Base-by-base conservation (phyloP, 2,113 vertebrate species). In the Salvelinus sp. region DNA sequence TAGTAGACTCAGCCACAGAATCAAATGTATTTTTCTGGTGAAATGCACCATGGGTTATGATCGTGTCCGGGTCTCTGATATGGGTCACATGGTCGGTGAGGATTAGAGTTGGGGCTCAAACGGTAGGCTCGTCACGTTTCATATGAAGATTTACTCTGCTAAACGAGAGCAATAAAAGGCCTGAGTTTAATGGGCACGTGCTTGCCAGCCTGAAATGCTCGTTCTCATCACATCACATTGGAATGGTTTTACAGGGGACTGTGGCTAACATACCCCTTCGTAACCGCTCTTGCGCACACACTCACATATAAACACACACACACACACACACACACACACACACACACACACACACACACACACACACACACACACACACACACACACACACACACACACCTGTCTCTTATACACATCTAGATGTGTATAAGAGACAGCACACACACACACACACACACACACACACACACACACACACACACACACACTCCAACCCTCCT, bases 81-180 rank as follows among this genome's bases (percentile, higher is more conserved):
- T 79, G 69, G 80, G 79, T 87, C 83, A 84, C 30, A 73, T 80
- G 79, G 78, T 87, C 75, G 78, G 38, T 44, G 10, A 44, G 38
- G 84, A 88, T 90, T 86, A 88, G 76, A 71, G 64, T 77, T 79
- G 83, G 81, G 73, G 80, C 67, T 83, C 78, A 70, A 74, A 80
- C 83, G 70, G 79, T 85, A 83, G 69, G 82, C 81, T 81, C 7
- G 78, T 77, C 78, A 73, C 12, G 23, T 87, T 86, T 85, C 78
- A 73, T 82, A 18, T 38, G 79, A 85, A 79, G 72, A 86, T 83
- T 85, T 79, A 79, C 63, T 57, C 14, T 71, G 58, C 62, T 73
- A 78, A 72, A 70, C 44, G 30, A 47, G 18, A 4, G 54, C 75
- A 68, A 69, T 79, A 70, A 71, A 83, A 79, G 77, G 69, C 74